Conservation (phyloP, 2,888 invertebrate species). For the Leptinotarsa peninsularis region DNA sequence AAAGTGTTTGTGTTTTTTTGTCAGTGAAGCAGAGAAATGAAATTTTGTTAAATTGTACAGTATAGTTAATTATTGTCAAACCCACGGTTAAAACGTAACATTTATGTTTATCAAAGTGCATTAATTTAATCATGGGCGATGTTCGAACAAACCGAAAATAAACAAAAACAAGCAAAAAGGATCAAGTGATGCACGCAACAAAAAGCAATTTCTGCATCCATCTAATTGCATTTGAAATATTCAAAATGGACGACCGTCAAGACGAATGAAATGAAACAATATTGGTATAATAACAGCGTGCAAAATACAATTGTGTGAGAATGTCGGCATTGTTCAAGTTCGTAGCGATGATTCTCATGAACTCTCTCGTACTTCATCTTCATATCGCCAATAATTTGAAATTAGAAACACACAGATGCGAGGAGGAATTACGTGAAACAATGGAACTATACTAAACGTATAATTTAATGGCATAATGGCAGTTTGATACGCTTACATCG, state of each 20-base stretch:
- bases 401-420: constrained; percentile 20
- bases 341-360: constrained; percentile 11
- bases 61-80: no score
- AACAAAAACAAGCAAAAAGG: not conserved
- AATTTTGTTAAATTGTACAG: no score
- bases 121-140: no score
- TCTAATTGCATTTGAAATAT: not conserved
- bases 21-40: no score
- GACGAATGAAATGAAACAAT: constrained; percentile 3
- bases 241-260: not conserved
- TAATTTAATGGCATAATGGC: constrained; percentile 12
- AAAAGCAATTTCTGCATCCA: not conserved
- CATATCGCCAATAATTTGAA: constrained; percentile 9
- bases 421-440: constrained; percentile 14
- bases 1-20: no score
- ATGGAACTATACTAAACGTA: constrained; percentile 11
- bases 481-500: not conserved
- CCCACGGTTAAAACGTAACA: no score
- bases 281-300: constrained; percentile 12
- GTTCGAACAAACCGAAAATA: no score
- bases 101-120: no score
- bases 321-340: constrained; percentile 5
- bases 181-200: not conserved
- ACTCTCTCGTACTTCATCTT: constrained; percentile 18
- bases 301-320: constrained; percentile 10